Percentiles rank a stretch among this genome's conserved stretches.
Evolutionary conservation across 2,797 vertebrate species (phyloP).

Genomic region (Helarctos malayanus): DNA sequence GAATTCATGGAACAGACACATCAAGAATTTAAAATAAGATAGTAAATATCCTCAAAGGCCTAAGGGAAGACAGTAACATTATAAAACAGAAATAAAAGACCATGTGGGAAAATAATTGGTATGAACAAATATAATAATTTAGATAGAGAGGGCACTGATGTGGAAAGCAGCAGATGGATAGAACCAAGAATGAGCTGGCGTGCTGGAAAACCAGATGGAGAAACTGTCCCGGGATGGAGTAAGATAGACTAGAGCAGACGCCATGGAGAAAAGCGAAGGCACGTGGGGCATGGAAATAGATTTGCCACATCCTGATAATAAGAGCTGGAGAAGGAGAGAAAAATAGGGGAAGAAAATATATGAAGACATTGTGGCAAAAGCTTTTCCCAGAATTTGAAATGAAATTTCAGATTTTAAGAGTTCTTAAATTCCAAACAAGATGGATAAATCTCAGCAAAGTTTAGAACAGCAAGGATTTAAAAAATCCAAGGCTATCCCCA

Average conservation of each 20-base stretch:
- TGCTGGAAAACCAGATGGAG: not conserved
- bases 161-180: not conserved
- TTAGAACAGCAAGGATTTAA: not conserved
- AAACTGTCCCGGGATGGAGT: fast-evolving
- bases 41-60: not conserved
- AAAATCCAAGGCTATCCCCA: not conserved
- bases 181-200: fast-evolving
- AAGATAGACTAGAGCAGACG: fast-evolving
- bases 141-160: not conserved
- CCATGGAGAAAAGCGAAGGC: fast-evolving
- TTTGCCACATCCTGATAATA: too few relatives aligned
- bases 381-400: not conserved
- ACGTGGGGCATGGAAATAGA: fast-evolving
- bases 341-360: not conserved
- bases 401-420: constrained; percentile 4
- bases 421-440: not conserved
- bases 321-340: not conserved
- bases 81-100: not conserved
- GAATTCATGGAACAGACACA: not conserved
- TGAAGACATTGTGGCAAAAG: not conserved
- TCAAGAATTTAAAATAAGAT: not conserved
- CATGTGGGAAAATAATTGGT: not conserved
- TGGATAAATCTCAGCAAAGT: not conserved
- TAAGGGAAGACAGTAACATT: not conserved
- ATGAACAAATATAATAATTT: not conserved